phyloP scores from a whole-genome alignment of 2,797 vertebrate genomes.

The Macrochelys suwanniensis region DNA sequence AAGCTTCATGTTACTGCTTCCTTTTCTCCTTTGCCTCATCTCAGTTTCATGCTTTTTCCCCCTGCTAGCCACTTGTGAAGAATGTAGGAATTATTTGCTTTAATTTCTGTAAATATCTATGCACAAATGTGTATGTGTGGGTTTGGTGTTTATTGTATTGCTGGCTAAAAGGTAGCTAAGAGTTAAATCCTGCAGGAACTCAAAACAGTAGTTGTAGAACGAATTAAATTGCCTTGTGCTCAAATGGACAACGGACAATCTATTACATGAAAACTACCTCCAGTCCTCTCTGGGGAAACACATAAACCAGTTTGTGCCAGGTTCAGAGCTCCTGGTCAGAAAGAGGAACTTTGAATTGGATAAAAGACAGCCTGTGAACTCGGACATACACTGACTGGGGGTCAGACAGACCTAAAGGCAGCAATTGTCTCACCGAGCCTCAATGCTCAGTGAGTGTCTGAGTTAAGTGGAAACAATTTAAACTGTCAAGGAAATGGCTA shows the following conservation, averaged over 20 bases:
- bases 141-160: neutral
- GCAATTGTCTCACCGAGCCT: neutral
- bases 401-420: neutral
- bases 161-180: neutral
- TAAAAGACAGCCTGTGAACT: conserved; percentile 26
- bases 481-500: neutral
- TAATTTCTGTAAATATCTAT: neutral
- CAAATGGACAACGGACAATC: neutral
- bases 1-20: neutral
- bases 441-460: neutral
- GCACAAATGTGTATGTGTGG: neutral
- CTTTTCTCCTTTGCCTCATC: neutral
- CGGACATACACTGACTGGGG: neutral
- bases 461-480: neutral
- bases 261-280: conserved; percentile 15
- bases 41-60: neutral
- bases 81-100: neutral
- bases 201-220: neutral
- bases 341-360: conserved; percentile 31
- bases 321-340: conserved; percentile 28
- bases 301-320: conserved; percentile 10
- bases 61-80: neutral
- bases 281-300: conserved; percentile 28
- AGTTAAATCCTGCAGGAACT: neutral
- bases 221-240: neutral